These are phyloP conservation scores for Meiosimyza platycephala DNA, from an alignment of 2,888 invertebrate genomes.

Conservation along the genomic window DNA sequence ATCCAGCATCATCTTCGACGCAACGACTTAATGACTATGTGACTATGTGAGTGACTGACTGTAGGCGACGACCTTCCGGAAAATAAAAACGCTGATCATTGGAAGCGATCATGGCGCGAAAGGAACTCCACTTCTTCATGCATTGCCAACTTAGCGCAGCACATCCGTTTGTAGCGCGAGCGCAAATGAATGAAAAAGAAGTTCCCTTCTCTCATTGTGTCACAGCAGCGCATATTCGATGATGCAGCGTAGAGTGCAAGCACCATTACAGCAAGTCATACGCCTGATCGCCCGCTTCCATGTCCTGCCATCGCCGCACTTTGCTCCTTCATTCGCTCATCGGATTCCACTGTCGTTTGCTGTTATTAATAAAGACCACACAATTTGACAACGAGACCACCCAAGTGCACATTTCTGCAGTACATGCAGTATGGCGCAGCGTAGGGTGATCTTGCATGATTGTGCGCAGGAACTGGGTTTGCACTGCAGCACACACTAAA, in stretches of 20 bases:
- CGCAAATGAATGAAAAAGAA: neutral
- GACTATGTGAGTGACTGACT: neutral
- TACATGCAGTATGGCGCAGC: neutral
- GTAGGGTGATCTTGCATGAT: neutral
- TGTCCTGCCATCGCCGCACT: constrained; percentile 22
- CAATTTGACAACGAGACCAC: constrained; percentile 67
- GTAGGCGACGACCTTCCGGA: constrained; percentile 22
- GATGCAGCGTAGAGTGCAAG: constrained; percentile 9
- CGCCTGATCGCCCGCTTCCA: constrained; percentile 25
- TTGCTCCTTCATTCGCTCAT: neutral
- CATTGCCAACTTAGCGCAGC: constrained; percentile 1
- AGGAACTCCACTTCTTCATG: neutral
- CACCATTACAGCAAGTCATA: neutral
- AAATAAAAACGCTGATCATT: neutral
- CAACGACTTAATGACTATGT: constrained; percentile 14
- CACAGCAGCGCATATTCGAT: neutral
- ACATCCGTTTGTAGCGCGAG: neutral
- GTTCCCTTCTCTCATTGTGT: neutral
- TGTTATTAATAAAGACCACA: constrained; percentile 68
- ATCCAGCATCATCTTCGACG: constrained; percentile 24
- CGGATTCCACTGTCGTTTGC: constrained; percentile 39
- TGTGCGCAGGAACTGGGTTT: constrained; percentile 1
- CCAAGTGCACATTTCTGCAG: constrained; percentile 55
- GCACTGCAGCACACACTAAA: constrained; percentile 17
- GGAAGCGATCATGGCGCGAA: neutral